These are phyloP conservation scores for Bufo bufo DNA, from an alignment of 2,113 vertebrate species.

Conservation along the genomic window DNA sequence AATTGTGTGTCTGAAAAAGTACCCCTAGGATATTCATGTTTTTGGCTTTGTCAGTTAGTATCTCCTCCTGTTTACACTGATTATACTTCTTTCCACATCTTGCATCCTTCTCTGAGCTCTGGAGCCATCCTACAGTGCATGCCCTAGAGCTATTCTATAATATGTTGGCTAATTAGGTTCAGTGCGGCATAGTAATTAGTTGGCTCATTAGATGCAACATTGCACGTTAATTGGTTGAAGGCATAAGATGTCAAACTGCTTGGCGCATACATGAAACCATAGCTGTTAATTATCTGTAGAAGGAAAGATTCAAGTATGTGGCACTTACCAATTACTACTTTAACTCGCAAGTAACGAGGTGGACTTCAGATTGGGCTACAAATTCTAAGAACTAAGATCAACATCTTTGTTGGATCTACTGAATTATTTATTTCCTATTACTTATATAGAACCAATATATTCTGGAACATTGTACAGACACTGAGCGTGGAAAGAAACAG, in stretches of 20 bases:
- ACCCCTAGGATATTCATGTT: too few relatives aligned
- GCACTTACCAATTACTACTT: not conserved
- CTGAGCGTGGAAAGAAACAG: too few relatives aligned
- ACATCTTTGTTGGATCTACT: not conserved
- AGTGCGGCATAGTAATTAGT: not conserved
- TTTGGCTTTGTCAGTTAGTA: not conserved
- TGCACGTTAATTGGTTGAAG: not conserved
- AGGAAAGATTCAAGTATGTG: not conserved
- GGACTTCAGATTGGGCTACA: not conserved
- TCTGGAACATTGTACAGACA: too few relatives aligned
- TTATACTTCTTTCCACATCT: not conserved
- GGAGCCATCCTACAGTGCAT: not conserved
- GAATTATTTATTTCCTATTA: not conserved
- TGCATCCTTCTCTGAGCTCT: not conserved
- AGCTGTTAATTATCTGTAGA: not conserved
- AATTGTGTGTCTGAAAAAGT: not conserved
- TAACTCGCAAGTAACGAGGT: not conserved
- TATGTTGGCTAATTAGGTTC: not conserved
- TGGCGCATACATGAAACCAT: not conserved
- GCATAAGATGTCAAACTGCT: not conserved
- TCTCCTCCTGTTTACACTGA: not conserved
- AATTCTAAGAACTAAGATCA: not conserved
- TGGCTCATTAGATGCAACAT: not conserved
- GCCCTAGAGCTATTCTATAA: not conserved
- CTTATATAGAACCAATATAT: too few relatives aligned